Conservation (phyloP, 2,888 invertebrate species). For the Incurvaria masculella region DNA sequence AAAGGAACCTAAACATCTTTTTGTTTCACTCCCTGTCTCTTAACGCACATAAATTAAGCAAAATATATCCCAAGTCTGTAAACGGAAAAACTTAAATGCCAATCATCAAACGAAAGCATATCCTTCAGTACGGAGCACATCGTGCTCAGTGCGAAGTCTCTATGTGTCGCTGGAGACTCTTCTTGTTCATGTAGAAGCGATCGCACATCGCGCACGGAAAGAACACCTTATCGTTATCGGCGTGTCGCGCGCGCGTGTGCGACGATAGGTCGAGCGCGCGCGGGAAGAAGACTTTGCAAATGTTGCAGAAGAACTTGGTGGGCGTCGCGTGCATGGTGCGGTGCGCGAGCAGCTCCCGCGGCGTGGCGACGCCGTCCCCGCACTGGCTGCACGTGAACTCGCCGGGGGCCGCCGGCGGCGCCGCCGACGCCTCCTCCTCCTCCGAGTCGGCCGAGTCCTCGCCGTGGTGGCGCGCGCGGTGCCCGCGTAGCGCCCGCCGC, state of each 20-base stretch:
- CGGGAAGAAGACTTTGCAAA: slow-evolving; percentile 55
- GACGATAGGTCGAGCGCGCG: slow-evolving; percentile 43
- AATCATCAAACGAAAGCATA: background rate
- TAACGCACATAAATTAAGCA: too few relatives aligned
- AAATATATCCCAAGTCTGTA: too few relatives aligned
- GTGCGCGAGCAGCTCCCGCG: slow-evolving; percentile 55
- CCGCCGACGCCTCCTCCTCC: slow-evolving; percentile 33
- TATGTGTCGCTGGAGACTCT: slow-evolving; percentile 54
- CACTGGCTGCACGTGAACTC: slow-evolving; percentile 55
- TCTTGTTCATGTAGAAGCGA: slow-evolving; percentile 53
- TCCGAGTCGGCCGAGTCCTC: slow-evolving; percentile 35
- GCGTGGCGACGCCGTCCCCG: slow-evolving; percentile 52
- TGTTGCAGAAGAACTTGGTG: slow-evolving; percentile 55
- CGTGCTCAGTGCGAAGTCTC: slow-evolving; percentile 47
- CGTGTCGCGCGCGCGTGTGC: slow-evolving; percentile 49
- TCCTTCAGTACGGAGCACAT: too few relatives aligned
- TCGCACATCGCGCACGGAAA: slow-evolving; percentile 59
- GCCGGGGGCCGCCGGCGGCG: slow-evolving; percentile 34
- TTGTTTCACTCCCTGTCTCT: too few relatives aligned
- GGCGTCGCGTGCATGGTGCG: slow-evolving; percentile 51
- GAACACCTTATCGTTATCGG: slow-evolving; percentile 51
- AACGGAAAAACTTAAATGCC: background rate
- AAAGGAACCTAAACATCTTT: too few relatives aligned
- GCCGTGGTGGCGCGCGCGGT: slow-evolving; percentile 58
- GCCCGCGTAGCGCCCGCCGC: slow-evolving; percentile 54